A percentile compares a stretch with the other conserved stretches of the same genome.
Conservation (phyloP, 2,113 vertebrate genomes). For the Zonotrichia leucophrys region DNA sequence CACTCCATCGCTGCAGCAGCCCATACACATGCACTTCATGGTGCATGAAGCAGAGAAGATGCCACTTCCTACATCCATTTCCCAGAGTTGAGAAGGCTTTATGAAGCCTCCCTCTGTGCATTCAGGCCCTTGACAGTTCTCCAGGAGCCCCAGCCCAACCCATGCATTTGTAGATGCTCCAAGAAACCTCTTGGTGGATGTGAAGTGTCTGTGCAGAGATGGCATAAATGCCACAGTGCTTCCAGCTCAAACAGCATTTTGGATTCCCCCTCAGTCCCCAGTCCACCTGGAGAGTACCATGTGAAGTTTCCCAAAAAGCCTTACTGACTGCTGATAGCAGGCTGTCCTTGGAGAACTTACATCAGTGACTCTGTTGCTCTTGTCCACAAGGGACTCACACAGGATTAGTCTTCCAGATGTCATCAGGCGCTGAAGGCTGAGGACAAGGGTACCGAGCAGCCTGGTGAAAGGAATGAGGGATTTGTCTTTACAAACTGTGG, state of each 20-base stretch:
- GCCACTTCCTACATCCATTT: not conserved
- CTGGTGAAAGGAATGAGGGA: slow-evolving; percentile 55
- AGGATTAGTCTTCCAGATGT: slow-evolving; percentile 80
- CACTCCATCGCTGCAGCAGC: not conserved
- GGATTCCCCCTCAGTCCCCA: not conserved
- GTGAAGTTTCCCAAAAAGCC: not conserved
- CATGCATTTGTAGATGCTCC: not conserved
- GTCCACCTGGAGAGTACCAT: not conserved
- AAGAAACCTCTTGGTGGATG: not conserved
- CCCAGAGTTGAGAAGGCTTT: not conserved
- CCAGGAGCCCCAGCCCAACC: not conserved
- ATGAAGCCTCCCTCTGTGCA: not conserved
- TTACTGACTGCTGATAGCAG: not conserved
- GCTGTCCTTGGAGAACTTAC: slow-evolving; percentile 53
- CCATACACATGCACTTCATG: accelerated
- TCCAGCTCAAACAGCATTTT: not conserved
- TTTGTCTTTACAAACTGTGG: not conserved
- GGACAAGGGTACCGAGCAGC: slow-evolving; percentile 82
- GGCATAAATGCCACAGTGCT: not conserved
- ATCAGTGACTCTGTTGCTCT: slow-evolving; percentile 79
- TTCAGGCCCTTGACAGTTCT: not conserved
- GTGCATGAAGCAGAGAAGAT: not conserved
- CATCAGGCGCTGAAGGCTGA: slow-evolving; percentile 90
- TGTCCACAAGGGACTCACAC: slow-evolving; percentile 82
- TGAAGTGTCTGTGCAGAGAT: not conserved